A percentile compares a stretch with the other conserved stretches of the same genome.
Evolutionary conservation across 2,888 invertebrate genomes (phyloP).

Genomic region (Bombylius major): DNA sequence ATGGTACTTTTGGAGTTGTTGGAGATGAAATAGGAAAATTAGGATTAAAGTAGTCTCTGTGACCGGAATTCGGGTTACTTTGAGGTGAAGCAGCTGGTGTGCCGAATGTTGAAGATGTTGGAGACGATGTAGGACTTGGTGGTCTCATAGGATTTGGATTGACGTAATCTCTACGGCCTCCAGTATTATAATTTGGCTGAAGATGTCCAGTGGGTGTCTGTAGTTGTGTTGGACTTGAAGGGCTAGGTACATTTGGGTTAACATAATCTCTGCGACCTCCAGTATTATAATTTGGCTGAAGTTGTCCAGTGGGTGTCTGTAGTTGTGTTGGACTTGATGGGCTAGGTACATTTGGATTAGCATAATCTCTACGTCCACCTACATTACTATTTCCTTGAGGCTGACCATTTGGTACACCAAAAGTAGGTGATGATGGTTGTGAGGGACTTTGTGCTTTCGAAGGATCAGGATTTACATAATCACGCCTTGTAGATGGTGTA

Average conservation of each 20-base stretch:
- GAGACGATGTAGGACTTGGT: too few relatives aligned
- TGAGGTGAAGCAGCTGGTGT: too few relatives aligned
- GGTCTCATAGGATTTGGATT: too few relatives aligned
- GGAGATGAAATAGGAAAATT: background rate
- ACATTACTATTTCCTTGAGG: background rate
- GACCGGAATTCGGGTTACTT: background rate
- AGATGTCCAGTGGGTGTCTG: background rate
- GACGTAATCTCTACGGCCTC: too few relatives aligned
- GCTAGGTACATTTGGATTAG: background rate
- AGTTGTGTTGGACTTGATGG: background rate
- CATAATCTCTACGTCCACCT: background rate
- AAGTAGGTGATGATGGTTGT: background rate
- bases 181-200: too few relatives aligned
- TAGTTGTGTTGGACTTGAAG: background rate
- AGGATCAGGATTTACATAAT: slow-evolving; percentile 4
- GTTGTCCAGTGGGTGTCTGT: background rate
- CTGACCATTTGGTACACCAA: background rate
- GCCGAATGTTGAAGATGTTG: too few relatives aligned
- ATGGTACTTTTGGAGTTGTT: background rate
- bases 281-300: background rate
- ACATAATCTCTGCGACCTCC: slow-evolving; percentile 2
- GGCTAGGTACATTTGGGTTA: slow-evolving; percentile 4
- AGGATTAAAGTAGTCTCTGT: slow-evolving; percentile 4
- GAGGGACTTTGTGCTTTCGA: background rate
- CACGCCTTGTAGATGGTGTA: background rate